These are phyloP conservation scores for Herpetotheres cachinnans DNA, from an alignment of 2,113 vertebrate genomes.

Conservation along the genomic window DNA sequence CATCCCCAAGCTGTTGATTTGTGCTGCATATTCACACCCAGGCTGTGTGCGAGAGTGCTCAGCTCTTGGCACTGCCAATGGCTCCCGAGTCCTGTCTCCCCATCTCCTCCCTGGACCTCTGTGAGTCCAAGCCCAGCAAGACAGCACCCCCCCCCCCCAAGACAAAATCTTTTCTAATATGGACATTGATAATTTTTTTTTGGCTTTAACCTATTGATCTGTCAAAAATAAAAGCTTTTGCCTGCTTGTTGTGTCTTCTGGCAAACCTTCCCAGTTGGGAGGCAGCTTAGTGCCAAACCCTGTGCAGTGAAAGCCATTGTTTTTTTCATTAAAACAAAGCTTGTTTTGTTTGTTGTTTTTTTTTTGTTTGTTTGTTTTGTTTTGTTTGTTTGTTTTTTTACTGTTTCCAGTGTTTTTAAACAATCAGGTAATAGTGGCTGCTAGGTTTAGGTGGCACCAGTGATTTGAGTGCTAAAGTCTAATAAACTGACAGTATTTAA, in stretches of 20 bases:
- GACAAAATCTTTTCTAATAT: background rate
- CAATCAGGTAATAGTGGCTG: background rate
- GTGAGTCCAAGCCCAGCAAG: background rate
- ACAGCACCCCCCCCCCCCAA: background rate
- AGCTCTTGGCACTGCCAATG: background rate
- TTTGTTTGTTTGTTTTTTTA: background rate
- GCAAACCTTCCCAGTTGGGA: background rate
- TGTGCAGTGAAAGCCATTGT: background rate
- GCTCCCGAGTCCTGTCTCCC: background rate
- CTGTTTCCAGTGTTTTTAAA: background rate
- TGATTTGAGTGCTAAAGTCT: background rate
- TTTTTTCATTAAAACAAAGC: background rate
- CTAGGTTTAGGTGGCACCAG: background rate
- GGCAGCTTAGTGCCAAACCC: background rate
- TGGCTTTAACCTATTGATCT: background rate
- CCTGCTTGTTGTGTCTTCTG: background rate
- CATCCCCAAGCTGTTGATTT: background rate
- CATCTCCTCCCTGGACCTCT: background rate
- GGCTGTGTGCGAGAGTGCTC: background rate
- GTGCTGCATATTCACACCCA: background rate
- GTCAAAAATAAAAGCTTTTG: background rate
- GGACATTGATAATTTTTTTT: background rate
- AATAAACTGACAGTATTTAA: background rate
- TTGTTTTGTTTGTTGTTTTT: background rate
- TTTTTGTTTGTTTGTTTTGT: too few relatives aligned